phyloP scores from a whole-genome alignment of 2,113 vertebrate species.

The Mus musculus region DNA sequence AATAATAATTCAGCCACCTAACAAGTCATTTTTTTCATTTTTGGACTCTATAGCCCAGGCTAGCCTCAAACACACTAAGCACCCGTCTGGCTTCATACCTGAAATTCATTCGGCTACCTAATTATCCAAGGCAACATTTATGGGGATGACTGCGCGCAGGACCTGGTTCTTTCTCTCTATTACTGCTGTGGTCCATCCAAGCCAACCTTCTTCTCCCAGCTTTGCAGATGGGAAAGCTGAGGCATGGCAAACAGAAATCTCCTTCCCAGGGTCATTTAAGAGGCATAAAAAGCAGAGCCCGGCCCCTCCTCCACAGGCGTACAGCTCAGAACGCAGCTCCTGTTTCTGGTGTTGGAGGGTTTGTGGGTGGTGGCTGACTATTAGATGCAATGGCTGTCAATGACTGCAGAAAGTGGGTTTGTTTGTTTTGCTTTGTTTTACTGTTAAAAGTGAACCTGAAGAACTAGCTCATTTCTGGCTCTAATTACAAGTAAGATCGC shows the following conservation, averaged over 20 bases:
- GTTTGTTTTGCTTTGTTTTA: neutral
- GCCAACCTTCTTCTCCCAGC: accelerated
- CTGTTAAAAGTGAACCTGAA: constrained; percentile 16
- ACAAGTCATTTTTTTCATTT: too few relatives aligned
- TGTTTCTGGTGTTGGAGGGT: neutral
- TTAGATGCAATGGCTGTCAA: neutral
- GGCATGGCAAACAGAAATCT: neutral
- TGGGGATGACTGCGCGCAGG: neutral
- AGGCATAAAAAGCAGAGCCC: neutral
- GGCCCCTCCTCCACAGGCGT: neutral
- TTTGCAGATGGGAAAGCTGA: neutral
- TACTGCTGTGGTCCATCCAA: accelerated
- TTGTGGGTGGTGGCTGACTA: neutral
- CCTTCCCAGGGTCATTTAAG: neutral
- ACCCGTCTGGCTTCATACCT: neutral
- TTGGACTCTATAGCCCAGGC: neutral
- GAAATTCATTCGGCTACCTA: neutral
- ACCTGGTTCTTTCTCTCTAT: neutral
- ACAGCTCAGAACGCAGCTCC: neutral
- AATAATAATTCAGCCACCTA: neutral
- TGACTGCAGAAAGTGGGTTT: neutral
- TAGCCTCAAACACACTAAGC: neutral
- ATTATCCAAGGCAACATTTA: neutral
- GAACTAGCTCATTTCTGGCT: neutral
- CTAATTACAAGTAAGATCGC: neutral